phyloP scores from a whole-genome alignment of 53 echinoderm and acorn worm species.

The Crossaster papposus region DNA sequence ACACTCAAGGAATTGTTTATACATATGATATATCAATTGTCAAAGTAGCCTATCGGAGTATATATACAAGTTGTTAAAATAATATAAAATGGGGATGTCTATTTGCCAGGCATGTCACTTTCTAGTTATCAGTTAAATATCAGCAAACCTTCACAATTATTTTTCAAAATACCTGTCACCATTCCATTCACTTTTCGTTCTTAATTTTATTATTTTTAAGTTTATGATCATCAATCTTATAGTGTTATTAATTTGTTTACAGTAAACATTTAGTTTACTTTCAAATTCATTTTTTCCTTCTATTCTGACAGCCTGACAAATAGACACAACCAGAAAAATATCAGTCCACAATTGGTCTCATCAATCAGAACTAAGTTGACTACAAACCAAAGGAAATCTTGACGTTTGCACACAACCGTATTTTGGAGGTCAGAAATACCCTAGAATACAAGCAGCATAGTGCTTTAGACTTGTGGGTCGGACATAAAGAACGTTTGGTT shows the following conservation, averaged over 20 bases:
- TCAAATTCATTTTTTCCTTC: neutral
- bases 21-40: slow-evolving; percentile 7
- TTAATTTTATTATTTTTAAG: too few relatives aligned
- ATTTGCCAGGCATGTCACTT: neutral
- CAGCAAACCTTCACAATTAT: too few relatives aligned
- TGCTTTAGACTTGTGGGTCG: neutral
- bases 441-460: neutral
- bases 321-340: neutral
- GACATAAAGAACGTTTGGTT: neutral
- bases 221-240: neutral
- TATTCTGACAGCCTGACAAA: slow-evolving; percentile 3
- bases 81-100: neutral
- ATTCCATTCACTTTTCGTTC: too few relatives aligned
- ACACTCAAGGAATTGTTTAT: neutral
- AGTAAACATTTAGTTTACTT: neutral
- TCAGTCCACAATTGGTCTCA: neutral
- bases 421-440: neutral
- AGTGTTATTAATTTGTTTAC: neutral
- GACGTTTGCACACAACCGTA: neutral
- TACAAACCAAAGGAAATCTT: neutral
- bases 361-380: neutral
- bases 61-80: slow-evolving; percentile 4
- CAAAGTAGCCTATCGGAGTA: neutral
- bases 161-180: too few relatives aligned
- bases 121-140: neutral